Percentiles rank a stretch among this genome's conserved stretches.
These are phyloP conservation scores for Catamblyrhynchus diadema DNA, from an alignment of 2,797 vertebrate species.

Conservation along the genomic window DNA sequence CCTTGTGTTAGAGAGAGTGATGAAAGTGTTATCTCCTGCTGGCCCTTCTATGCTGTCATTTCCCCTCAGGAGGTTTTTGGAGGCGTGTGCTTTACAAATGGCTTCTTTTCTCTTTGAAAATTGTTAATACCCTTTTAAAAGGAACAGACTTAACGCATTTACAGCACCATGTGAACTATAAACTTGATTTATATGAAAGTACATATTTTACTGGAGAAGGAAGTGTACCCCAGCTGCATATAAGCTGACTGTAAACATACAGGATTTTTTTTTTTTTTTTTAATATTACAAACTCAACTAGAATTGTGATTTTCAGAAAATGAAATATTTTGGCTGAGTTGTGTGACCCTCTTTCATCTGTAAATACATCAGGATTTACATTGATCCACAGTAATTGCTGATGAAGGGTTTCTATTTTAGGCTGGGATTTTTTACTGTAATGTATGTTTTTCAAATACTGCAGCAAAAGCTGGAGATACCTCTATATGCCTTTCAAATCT, in stretches of 20 bases:
- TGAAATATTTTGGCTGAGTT: slow-evolving; percentile 7
- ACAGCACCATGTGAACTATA: not conserved
- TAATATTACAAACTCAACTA: not conserved
- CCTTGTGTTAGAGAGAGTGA: not conserved
- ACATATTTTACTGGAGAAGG: slow-evolving; percentile 32
- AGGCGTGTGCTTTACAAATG: slow-evolving; percentile 9
- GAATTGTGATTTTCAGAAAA: slow-evolving; percentile 20
- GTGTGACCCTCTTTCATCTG: slow-evolving; percentile 13
- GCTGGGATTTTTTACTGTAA: not conserved
- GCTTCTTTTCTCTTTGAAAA: not conserved
- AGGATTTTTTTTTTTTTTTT: not conserved
- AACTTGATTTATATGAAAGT: slow-evolving; percentile 46
- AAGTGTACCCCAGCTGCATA: slow-evolving; percentile 10
- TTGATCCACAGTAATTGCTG: slow-evolving; percentile 15
- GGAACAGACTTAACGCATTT: slow-evolving; percentile 27
- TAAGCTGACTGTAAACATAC: slow-evolving; percentile 31
- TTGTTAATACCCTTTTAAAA: slow-evolving; percentile 39
- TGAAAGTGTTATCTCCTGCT: not conserved
- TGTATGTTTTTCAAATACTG: not conserved
- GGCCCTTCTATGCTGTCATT: not conserved
- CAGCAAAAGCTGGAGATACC: not conserved
- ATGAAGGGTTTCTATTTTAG: slow-evolving; percentile 45
- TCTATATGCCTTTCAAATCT: not conserved
- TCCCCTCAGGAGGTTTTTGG: not conserved
- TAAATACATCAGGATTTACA: slow-evolving; percentile 33